Evolutionary conservation across 2,113 vertebrate genomes (phyloP), one percentile per base, ranked within the genome.

Genomic region (Arothron firmamentum): DNA sequence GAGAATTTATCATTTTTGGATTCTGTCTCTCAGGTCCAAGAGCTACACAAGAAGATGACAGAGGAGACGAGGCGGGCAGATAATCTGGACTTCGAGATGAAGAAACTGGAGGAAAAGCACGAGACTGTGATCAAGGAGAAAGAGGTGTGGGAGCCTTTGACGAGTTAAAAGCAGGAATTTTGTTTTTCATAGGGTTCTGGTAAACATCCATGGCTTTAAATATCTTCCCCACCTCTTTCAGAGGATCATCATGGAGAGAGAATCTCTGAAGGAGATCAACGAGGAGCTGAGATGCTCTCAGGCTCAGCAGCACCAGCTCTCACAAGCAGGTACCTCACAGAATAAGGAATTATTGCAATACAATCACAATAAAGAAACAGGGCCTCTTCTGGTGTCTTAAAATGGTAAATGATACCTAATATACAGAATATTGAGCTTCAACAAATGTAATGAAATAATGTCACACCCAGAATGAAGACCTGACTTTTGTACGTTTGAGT

Each of bases 231-330:
- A 12, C 12, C n/a, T 31, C 25, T 58, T 47, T 41, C 67, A 99
- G 97, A 93, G 94, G 60, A 87, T 96, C 70, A 94, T 95, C 73
- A 84, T 96, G 12, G 96, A 99, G 65, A 92, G 94, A 72, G 95
- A 97, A 80, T 90, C 96, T 43, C 79, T 99, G 17, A 96, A 90
- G 81, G 97, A 99, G 84, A 94, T 93, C 8, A 99, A 97, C 2
- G 96, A 98, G 85, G 97, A 99, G 67, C 93, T 98, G 16, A 90
- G 93, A 16, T 99, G 92, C 83, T 93, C 93, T 48, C 93, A 98
- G 88, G 93, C 91, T 75, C 97, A 97, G 15, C 94, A 96, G 86
- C 90, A 93, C 77, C 95, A 96, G 67, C 84, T 99, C 54, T 92
- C 85, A 56, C 94, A 92, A 89, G 88, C 96, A 87, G 95, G 97